Evolutionary conservation across 2,113 vertebrate species (phyloP).

Genomic region (Gallinago media): DNA sequence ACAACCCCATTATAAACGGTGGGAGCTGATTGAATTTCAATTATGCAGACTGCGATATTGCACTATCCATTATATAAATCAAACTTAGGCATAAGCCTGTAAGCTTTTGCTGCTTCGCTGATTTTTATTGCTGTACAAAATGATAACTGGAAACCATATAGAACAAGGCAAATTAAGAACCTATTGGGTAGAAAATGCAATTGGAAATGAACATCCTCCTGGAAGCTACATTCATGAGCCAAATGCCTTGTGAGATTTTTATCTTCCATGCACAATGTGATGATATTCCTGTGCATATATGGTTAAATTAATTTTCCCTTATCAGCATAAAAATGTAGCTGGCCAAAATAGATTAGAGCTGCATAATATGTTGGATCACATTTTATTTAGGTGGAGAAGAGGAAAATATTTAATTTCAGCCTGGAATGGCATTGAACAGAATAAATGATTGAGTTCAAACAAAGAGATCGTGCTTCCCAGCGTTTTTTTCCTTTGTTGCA

Average conservation of each 20-base stretch:
- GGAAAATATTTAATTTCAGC: conserved; percentile 52
- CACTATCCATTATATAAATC: conserved; percentile 50
- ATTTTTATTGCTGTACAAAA: conserved; percentile 61
- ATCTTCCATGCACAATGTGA: conserved; percentile 17
- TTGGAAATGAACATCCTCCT: conserved; percentile 49
- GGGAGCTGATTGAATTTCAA: conserved; percentile 54
- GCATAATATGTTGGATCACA: conserved; percentile 14
- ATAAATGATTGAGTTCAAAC: conserved; percentile 37
- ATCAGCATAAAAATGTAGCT: conserved; percentile 34
- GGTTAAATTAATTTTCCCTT: conserved; percentile 64
- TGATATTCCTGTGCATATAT: conserved; percentile 24
- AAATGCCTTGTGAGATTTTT: conserved; percentile 49
- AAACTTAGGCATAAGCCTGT: conserved; percentile 36
- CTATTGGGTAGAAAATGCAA: conserved; percentile 33
- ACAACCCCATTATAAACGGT: conserved; percentile 18
- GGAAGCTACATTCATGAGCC: conserved; percentile 17
- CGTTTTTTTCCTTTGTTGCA: not conserved
- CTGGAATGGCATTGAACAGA: not conserved
- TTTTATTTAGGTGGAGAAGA: conserved; percentile 44
- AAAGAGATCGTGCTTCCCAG: not conserved
- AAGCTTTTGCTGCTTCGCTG: conserved; percentile 57
- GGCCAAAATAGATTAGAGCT: conserved; percentile 49
- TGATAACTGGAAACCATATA: conserved; percentile 62
- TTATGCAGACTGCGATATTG: conserved; percentile 10
- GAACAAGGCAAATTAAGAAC: conserved; percentile 74